Percentiles rank a stretch among this genome's conserved stretches.
These are phyloP conservation scores for Chirona hameri DNA, from an alignment of 2,888 invertebrate species.

Conservation along the genomic window DNA sequence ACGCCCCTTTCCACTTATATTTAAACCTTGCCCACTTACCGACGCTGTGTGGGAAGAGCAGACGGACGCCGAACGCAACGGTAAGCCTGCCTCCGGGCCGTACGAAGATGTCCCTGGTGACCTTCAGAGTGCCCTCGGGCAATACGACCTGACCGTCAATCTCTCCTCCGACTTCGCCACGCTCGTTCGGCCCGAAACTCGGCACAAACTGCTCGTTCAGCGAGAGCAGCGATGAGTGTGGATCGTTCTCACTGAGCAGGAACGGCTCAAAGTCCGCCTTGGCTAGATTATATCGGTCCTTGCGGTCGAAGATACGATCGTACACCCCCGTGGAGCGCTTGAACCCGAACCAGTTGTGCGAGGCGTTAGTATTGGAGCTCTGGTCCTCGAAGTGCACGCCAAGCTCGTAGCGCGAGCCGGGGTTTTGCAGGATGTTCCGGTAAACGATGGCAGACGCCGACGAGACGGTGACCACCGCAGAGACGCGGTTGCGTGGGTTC, in stretches of 20 bases:
- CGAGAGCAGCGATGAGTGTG: conserved; percentile 38
- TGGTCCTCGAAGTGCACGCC: conserved; percentile 86
- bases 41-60: conserved; percentile 73
- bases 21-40: conserved; percentile 22
- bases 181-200: conserved; percentile 64
- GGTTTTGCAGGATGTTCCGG: conserved; percentile 88
- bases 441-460: conserved; percentile 80
- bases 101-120: conserved; percentile 90
- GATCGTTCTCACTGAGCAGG: conserved; percentile 78
- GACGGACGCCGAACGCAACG: conserved; percentile 79
- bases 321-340: conserved; percentile 44
- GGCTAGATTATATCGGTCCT: conserved; percentile 91
- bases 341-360: conserved; percentile 85
- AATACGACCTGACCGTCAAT: conserved; percentile 85
- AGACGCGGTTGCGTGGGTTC: conserved; percentile 84
- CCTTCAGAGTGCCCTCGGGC: conserved; percentile 71
- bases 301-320: conserved; percentile 57
- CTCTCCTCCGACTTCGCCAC: conserved; percentile 80
- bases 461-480: conserved; percentile 86
- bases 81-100: conserved; percentile 86
- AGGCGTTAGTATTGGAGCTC: conserved; percentile 87
- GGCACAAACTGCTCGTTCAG: conserved; percentile 69
- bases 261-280: conserved; percentile 88
- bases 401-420: conserved; percentile 85
- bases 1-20: too few relatives aligned